These are phyloP conservation scores for Diadromus collaris DNA, from an alignment of 2,888 invertebrate species.

Conservation along the genomic window DNA sequence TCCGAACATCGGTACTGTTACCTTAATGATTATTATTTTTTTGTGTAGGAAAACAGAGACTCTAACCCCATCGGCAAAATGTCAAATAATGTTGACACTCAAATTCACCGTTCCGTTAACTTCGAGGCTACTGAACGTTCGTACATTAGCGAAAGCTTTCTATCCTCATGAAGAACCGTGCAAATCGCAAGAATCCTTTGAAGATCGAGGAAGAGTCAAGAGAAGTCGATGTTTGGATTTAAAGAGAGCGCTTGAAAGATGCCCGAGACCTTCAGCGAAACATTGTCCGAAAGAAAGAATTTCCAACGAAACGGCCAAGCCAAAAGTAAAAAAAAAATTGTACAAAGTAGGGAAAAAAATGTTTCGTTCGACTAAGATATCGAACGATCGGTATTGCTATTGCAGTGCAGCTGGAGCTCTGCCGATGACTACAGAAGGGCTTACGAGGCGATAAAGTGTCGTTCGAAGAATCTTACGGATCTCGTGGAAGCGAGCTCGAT, in stretches of 20 bases:
- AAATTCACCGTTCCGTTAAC: constrained; percentile 59
- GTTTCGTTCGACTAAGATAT: background rate
- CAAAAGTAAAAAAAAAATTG: constrained; percentile 50
- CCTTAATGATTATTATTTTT: background rate
- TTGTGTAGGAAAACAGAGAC: background rate
- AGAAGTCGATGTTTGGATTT: constrained; percentile 53
- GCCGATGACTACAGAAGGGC: constrained; percentile 61
- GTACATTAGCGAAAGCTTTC: constrained; percentile 21
- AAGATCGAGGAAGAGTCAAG: background rate
- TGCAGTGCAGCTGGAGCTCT: constrained; percentile 61
- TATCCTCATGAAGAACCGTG: constrained; percentile 33
- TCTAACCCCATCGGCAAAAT: constrained; percentile 36
- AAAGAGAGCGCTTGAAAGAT: constrained; percentile 54
- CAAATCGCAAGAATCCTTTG: constrained; percentile 27
- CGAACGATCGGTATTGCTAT: constrained; percentile 7
- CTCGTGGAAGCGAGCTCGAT: constrained; percentile 45
- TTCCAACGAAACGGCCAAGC: constrained; percentile 27
- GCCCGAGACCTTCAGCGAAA: constrained; percentile 48
- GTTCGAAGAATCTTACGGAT: constrained; percentile 39
- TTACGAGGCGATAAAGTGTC: constrained; percentile 33
- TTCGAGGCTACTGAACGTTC: constrained; percentile 35
- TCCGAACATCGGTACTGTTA: too few relatives aligned
- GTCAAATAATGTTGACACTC: constrained; percentile 58
- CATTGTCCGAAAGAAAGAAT: constrained; percentile 43
- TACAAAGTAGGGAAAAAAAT: background rate